A percentile compares a stretch with the other conserved stretches of the same genome.
These are phyloP conservation scores for Euzophera pinguis DNA, from an alignment of 2,888 invertebrate species.

Conservation along the genomic window DNA sequence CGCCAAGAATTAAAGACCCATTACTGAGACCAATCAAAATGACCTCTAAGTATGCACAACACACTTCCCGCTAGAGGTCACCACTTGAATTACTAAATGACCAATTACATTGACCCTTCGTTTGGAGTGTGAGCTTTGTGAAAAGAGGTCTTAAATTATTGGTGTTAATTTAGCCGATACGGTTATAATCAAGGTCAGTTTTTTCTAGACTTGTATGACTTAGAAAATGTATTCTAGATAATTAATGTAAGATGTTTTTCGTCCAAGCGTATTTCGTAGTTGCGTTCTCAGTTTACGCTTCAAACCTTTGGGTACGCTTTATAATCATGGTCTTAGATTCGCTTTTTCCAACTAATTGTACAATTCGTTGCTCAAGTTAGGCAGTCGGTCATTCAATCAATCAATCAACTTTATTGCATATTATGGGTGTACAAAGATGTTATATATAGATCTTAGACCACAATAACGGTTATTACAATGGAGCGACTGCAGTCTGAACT, in stretches of 20 bases:
- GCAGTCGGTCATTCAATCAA: too few relatives aligned
- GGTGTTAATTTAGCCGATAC: neutral
- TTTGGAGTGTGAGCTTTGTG: neutral
- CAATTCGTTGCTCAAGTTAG: too few relatives aligned
- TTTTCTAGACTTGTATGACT: neutral
- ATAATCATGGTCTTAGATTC: too few relatives aligned
- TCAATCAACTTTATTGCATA: too few relatives aligned
- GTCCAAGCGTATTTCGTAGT: too few relatives aligned
- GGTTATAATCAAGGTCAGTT: neutral
- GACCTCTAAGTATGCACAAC: conserved; percentile 22
- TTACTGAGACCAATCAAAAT: conserved; percentile 34
- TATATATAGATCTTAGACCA: too few relatives aligned
- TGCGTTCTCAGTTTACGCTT: too few relatives aligned
- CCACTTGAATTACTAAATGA: neutral
- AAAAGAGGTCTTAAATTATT: neutral
- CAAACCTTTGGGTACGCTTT: too few relatives aligned
- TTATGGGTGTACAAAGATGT: too few relatives aligned
- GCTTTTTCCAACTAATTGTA: too few relatives aligned
- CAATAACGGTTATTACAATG: too few relatives aligned
- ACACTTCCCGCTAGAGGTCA: neutral
- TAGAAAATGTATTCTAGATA: neutral
- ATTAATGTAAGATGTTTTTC: neutral
- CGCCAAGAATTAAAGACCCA: conserved; percentile 47
- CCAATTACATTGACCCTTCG: neutral
- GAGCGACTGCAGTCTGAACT: too few relatives aligned